A percentile compares a stretch with the other conserved stretches of the same genome.
Evolutionary conservation across 1,140 invertebrate species (phyloP).

Genomic region (Nephotettix cincticeps): DNA sequence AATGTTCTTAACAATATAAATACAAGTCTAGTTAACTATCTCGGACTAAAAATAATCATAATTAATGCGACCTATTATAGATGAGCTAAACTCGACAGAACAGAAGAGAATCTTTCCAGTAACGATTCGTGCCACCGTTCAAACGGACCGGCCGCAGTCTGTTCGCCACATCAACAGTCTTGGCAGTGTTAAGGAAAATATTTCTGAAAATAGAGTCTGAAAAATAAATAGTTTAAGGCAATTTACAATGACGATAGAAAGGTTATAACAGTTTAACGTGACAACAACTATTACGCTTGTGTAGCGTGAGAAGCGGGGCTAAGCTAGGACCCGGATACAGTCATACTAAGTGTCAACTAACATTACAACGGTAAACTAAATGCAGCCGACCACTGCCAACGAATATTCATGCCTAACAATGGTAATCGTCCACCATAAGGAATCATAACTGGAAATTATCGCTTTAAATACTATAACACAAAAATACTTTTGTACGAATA

Average conservation of each 20-base stretch:
- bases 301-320: not conserved
- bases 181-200: conserved; percentile 15
- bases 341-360: conserved; percentile 13
- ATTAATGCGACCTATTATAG: not conserved
- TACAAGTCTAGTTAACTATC: conserved; percentile 9
- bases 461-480: conserved; percentile 4
- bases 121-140: conserved; percentile 9
- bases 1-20: not conserved
- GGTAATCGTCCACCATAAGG: conserved; percentile 26
- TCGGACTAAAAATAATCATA: conserved; percentile 5
- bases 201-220: conserved; percentile 7
- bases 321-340: too few species aligned
- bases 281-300: conserved; percentile 5
- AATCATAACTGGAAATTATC: conserved; percentile 6
- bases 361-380: conserved; percentile 13
- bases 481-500: conserved; percentile 11
- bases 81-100: conserved; percentile 8
- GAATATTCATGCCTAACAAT: conserved; percentile 1
- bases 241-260: conserved; percentile 6
- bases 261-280: conserved; percentile 18
- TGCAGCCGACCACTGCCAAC: conserved; percentile 8
- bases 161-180: not conserved
- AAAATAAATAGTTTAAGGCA: conserved; percentile 14
- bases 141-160: not conserved
- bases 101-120: conserved; percentile 19